These are phyloP conservation scores for Globia sparganii DNA, from an alignment of 2,888 invertebrate species.

Conservation along the genomic window DNA sequence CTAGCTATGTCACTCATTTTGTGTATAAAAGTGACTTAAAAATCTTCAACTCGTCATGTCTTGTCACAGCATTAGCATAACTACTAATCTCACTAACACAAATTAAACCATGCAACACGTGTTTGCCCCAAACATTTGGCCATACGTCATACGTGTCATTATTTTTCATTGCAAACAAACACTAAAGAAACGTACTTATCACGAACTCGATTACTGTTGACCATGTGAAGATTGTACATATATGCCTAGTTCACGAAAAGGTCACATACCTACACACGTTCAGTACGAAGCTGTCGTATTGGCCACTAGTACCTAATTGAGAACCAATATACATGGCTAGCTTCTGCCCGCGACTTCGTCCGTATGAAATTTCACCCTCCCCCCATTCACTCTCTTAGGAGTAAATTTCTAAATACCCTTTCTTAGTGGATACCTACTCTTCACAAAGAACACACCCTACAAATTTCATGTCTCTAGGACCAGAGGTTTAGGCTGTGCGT, in stretches of 20 bases:
- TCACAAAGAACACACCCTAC: too few relatives aligned
- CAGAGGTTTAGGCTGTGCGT: too few relatives aligned
- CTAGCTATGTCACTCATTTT: not conserved
- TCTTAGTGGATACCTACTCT: too few relatives aligned
- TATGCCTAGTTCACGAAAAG: slow-evolving; percentile 44
- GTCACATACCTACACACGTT: slow-evolving; percentile 29
- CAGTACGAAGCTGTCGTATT: slow-evolving; percentile 18
- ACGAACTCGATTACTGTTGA: slow-evolving; percentile 59
- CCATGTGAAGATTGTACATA: slow-evolving; percentile 51
- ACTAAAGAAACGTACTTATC: slow-evolving; percentile 58
- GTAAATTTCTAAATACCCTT: too few relatives aligned
- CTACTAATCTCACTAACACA: slow-evolving; percentile 28
- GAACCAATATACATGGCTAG: slow-evolving; percentile 13
- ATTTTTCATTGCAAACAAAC: slow-evolving; percentile 59
- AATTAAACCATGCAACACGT: slow-evolving; percentile 29
- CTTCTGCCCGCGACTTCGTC: too few relatives aligned
- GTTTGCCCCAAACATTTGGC: slow-evolving; percentile 49
- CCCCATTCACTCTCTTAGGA: too few relatives aligned
- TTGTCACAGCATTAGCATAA: slow-evolving; percentile 1
- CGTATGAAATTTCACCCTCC: too few relatives aligned
- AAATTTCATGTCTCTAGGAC: too few relatives aligned
- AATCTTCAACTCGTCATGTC: not conserved
- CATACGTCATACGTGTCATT: slow-evolving; percentile 53
- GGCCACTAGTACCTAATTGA: slow-evolving; percentile 10
- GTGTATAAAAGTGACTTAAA: not conserved